A percentile compares a stretch with the other conserved stretches of the same genome.
phyloP scores from a whole-genome alignment of 1,140 invertebrate species.

The Globodera rostochiensis region DNA sequence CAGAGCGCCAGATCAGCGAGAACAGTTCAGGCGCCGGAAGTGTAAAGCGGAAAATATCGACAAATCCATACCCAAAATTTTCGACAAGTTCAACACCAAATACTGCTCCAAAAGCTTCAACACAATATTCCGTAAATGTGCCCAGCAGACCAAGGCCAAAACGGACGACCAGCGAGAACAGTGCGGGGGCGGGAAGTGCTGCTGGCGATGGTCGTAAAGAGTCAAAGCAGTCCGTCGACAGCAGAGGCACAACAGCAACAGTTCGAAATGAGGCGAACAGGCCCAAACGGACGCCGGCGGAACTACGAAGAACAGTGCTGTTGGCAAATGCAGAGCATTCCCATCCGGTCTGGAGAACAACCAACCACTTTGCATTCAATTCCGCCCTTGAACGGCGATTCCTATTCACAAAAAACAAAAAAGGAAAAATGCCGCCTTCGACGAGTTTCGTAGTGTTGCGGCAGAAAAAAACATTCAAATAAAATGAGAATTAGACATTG shows the following conservation, averaged over 20 bases:
- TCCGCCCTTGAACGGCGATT: no score
- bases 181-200: background rate
- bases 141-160: background rate
- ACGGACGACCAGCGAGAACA: slow-evolving; percentile 8
- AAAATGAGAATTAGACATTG: no score
- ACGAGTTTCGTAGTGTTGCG: no score
- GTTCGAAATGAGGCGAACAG: slow-evolving; percentile 41
- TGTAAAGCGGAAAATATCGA: background rate
- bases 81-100: background rate
- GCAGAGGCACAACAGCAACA: background rate
- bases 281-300: slow-evolving; percentile 39
- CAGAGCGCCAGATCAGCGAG: no score
- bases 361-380: background rate
- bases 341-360: background rate
- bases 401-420: no score
- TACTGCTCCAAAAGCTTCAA: background rate
- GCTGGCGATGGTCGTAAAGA: background rate
- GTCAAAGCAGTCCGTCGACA: slow-evolving; percentile 36
- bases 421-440: no score
- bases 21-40: background rate
- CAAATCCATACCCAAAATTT: slow-evolving; percentile 1
- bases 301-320: slow-evolving; percentile 24
- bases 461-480: no score
- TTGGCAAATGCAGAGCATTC: slow-evolving; percentile 26
- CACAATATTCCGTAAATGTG: background rate